Conservation (phyloP, 23 tunicate species). For the Oikopleura vanhoeffeni region DNA sequence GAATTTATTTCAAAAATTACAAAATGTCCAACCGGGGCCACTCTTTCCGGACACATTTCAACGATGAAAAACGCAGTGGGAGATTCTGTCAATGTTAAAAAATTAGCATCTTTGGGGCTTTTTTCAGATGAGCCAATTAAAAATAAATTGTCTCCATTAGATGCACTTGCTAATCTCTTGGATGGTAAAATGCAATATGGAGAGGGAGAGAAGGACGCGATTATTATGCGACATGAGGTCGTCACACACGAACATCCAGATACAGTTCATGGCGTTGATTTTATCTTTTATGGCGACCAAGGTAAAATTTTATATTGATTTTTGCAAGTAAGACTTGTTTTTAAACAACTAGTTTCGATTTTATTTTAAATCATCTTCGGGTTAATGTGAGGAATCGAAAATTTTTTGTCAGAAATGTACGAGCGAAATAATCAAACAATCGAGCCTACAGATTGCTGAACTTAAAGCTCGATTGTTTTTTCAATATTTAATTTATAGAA, state of each 20-base stretch:
- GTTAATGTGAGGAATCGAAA: no score
- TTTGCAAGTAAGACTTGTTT: no score
- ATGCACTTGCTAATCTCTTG: conserved; percentile 38
- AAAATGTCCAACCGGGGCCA: not conserved
- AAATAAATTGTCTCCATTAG: conserved; percentile 21
- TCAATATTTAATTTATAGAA: no score
- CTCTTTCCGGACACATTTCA: not conserved
- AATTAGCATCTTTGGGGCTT: no score
- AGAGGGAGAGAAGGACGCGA: conserved; percentile 47
- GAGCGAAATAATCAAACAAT: no score
- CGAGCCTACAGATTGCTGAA: no score
- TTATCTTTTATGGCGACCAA: conserved; percentile 59
- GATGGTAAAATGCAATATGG: conserved; percentile 19
- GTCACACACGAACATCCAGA: conserved; percentile 22
- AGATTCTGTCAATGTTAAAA: not conserved
- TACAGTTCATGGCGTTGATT: conserved; percentile 38
- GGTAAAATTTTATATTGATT: no score
- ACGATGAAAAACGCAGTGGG: not conserved
- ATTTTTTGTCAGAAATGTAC: no score
- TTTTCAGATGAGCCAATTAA: conserved; percentile 26
- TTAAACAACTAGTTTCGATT: no score
- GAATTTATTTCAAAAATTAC: not conserved
- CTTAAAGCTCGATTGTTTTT: no score
- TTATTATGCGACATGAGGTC: conserved; percentile 75
- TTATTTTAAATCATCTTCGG: no score